Conservation (phyloP, 2,888 invertebrate genomes). For the Ectemnius continuus region DNA sequence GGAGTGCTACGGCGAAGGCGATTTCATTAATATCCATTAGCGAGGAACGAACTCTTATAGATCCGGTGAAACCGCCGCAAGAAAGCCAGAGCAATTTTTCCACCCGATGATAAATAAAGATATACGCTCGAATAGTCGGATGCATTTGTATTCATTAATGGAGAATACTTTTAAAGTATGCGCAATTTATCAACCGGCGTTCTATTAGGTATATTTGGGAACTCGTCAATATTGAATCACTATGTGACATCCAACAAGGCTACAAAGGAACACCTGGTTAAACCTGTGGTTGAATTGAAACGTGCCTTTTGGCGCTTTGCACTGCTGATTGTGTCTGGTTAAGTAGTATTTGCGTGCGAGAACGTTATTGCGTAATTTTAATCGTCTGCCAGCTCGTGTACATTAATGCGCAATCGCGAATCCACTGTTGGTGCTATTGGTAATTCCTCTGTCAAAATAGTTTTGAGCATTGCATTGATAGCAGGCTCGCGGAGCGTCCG, state of each 20-base stretch:
- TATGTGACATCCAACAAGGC: no score
- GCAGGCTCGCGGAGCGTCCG: not conserved
- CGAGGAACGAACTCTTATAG: constrained; percentile 8
- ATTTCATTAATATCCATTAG: constrained; percentile 65
- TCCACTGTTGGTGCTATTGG: not conserved
- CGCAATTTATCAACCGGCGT: not conserved
- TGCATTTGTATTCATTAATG: constrained; percentile 65
- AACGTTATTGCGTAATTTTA: constrained; percentile 37
- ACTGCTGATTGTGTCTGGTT: not conserved
- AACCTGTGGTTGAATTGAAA: not conserved
- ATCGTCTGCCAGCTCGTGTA: constrained; percentile 12
- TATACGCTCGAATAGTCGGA: constrained; percentile 50
- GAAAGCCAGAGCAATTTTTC: not conserved
- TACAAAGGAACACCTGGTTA: not conserved
- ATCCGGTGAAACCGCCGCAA: no score
- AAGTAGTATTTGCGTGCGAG: not conserved
- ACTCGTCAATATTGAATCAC: no score
- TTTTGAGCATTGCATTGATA: not conserved
- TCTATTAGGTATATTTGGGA: no score
- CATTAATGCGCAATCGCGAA: not conserved
- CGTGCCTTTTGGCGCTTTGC: not conserved
- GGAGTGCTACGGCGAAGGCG: constrained; percentile 47
- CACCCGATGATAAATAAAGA: constrained; percentile 29
- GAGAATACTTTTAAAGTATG: constrained; percentile 15
- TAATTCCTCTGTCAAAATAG: constrained; percentile 2